A percentile compares a stretch with the other conserved stretches of the same genome.
These are phyloP conservation scores for Phymastichus coffea DNA, from an alignment of 1,140 invertebrate species.

Conservation along the genomic window DNA sequence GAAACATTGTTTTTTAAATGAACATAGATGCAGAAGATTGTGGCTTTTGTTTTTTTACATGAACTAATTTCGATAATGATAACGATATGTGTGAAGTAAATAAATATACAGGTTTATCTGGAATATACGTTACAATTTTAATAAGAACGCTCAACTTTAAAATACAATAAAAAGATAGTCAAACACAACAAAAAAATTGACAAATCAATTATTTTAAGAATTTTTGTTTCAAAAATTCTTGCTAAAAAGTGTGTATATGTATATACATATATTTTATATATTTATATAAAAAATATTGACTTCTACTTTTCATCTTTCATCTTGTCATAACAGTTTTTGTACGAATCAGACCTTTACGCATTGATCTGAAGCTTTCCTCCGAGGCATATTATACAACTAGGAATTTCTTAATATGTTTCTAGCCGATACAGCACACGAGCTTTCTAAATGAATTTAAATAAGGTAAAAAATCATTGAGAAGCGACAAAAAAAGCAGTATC, in stretches of 20 bases:
- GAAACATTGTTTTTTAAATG: too few relatives aligned
- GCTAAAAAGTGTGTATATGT: too few relatives aligned
- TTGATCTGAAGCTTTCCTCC: background rate
- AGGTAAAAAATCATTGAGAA: too few relatives aligned
- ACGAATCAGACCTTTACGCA: background rate
- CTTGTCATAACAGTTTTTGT: background rate
- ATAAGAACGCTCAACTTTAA: constrained; percentile 24
- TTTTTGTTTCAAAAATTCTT: background rate
- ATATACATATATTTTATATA: too few relatives aligned
- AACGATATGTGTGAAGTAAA: too few relatives aligned
- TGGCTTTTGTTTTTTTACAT: too few relatives aligned
- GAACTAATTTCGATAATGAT: too few relatives aligned
- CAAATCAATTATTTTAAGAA: background rate
- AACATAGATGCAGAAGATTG: too few relatives aligned
- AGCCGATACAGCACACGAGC: background rate
- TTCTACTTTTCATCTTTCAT: background rate
- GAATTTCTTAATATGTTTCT: background rate
- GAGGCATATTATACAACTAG: background rate
- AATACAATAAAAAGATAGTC: constrained; percentile 8
- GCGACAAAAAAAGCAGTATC: too few relatives aligned
- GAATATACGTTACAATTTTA: constrained; percentile 31
- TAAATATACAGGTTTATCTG: constrained; percentile 15
- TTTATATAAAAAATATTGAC: constrained; percentile 15
- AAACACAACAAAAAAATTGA: constrained; percentile 6
- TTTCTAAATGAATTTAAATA: background rate